Base-by-base conservation (phyloP, 2,113 vertebrate genomes). In the Rattus rattus region DNA sequence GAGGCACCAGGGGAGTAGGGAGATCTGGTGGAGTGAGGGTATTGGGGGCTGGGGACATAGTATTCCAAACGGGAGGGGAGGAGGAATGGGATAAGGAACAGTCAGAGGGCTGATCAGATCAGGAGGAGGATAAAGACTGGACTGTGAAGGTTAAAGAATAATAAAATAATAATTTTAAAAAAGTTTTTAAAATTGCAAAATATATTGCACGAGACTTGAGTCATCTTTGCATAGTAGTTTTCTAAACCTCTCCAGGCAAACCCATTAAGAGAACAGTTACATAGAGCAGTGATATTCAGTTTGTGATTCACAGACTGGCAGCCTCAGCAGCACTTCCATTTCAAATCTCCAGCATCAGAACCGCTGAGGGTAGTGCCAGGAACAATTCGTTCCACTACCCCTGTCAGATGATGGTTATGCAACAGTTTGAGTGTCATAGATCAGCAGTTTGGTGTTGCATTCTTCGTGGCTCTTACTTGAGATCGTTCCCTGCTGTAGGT, bases 101-200 rank as follows among this genome's bases (percentile, higher is more conserved):
- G 52, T 54, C 52, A 54, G 52, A 54, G 52, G 52, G 52, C 52
- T 9, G 3, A 54, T 54, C 52, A 9, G 43, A 43, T 43, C 3
- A 3, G 43, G 52, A 54, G 52, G 52, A 11, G 52, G 52, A 54
- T 11, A 43, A 43, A 54, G 52, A 54, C 52, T 9, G 7, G 52
- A 54, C 5, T 54, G 11, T 54, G 5, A 54, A 54, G 52, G 52
- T 54, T 54, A 54, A 54, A 54, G 52, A 54, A 54, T 54, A 54
- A 54, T 54, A 54, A 54, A 54, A 54, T 1, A 54, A 9, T 7
- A 54, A 54, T 54, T 11, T 54, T 4, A 54, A 54, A 54, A 54
- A 54, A 7, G 1, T 73, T 91, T 96, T 77, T 52, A 76, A 90
- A 94, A 90, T 96, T 81, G 33, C 61, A 94, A 83, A 96, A 90